Percentiles rank a stretch among this genome's conserved stretches.
These are phyloP conservation scores for Mixornis gularis DNA, from an alignment of 2,113 vertebrate species.

Conservation along the genomic window DNA sequence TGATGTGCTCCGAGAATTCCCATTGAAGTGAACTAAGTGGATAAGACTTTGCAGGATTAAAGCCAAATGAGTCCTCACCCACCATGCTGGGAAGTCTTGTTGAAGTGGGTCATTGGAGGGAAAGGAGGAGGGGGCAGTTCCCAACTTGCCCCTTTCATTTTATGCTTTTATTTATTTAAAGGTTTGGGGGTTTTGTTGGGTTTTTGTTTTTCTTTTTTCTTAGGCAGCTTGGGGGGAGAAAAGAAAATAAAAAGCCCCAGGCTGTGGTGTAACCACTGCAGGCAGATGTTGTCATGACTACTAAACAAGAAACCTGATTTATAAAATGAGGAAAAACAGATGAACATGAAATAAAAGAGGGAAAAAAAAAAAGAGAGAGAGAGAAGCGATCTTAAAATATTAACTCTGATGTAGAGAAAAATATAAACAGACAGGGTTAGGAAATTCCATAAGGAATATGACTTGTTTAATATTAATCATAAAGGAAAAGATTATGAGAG, in stretches of 20 bases:
- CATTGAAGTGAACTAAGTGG: conserved; percentile 50
- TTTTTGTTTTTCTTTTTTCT: background rate
- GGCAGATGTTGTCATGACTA: conserved; percentile 52
- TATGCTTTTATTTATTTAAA: conserved; percentile 33
- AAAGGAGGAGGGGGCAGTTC: background rate
- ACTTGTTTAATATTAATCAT: conserved; percentile 61
- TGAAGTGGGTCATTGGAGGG: conserved; percentile 42
- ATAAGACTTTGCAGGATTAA: conserved; percentile 45
- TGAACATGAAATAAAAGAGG: conserved; percentile 24
- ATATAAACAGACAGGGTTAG: conserved; percentile 46
- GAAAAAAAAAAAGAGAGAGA: background rate
- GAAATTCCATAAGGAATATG: conserved; percentile 53
- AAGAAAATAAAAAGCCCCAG: background rate
- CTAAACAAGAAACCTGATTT: conserved; percentile 62
- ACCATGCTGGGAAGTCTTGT: conserved; percentile 51
- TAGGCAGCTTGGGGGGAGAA: background rate
- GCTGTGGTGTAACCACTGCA: conserved; percentile 45
- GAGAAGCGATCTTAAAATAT: background rate
- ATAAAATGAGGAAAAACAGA: conserved; percentile 48
- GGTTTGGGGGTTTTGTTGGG: background rate
- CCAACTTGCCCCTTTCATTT: conserved; percentile 28
- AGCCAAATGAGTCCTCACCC: conserved; percentile 56
- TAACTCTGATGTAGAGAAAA: conserved; percentile 47
- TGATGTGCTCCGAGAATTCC: conserved; percentile 25
- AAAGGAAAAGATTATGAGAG: conserved; percentile 51